Conservation (phyloP, 2,888 invertebrate genomes). For the Chromoteleia sp. region DNA sequence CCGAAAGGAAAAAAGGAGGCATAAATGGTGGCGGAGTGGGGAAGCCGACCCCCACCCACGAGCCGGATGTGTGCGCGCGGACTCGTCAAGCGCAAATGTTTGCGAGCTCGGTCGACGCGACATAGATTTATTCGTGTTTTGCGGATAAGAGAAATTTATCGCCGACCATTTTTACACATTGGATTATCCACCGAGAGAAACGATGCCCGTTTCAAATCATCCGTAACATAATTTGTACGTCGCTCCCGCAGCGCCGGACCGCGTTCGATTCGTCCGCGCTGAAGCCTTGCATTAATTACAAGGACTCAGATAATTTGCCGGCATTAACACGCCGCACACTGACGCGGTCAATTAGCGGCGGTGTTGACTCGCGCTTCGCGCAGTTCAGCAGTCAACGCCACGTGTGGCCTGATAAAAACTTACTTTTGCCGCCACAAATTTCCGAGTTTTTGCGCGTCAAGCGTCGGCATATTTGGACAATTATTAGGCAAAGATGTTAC, state of each 20-base stretch:
- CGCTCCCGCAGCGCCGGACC: not conserved
- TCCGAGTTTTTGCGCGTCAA: not conserved
- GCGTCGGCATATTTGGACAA: not conserved
- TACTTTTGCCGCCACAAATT: conserved; percentile 1
- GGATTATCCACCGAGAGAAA: conserved; percentile 73
- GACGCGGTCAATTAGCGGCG: conserved; percentile 60
- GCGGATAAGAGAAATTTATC: conserved; percentile 78
- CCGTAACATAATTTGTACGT: conserved; percentile 57
- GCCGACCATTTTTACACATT: conserved; percentile 76
- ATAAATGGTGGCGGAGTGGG: conserved; percentile 10
- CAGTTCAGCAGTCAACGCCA: conserved; percentile 24
- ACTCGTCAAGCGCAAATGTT: conserved; percentile 72
- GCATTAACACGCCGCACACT: conserved; percentile 50
- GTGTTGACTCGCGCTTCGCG: conserved; percentile 24
- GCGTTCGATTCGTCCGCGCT: conserved; percentile 47
- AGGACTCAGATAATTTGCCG: conserved; percentile 34
- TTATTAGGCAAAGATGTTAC: not conserved
- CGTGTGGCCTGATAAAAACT: conserved; percentile 26
- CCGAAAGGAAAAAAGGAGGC: conserved; percentile 13
- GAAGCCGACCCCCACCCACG: not conserved
- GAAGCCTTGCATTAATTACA: conserved; percentile 47
- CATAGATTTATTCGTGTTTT: conserved; percentile 78
- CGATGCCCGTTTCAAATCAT: conserved; percentile 68
- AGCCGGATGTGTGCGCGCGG: conserved; percentile 39
- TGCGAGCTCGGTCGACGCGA: conserved; percentile 74